phyloP scores from a whole-genome alignment of 2,888 invertebrate genomes.

The Achlya flavicornis region DNA sequence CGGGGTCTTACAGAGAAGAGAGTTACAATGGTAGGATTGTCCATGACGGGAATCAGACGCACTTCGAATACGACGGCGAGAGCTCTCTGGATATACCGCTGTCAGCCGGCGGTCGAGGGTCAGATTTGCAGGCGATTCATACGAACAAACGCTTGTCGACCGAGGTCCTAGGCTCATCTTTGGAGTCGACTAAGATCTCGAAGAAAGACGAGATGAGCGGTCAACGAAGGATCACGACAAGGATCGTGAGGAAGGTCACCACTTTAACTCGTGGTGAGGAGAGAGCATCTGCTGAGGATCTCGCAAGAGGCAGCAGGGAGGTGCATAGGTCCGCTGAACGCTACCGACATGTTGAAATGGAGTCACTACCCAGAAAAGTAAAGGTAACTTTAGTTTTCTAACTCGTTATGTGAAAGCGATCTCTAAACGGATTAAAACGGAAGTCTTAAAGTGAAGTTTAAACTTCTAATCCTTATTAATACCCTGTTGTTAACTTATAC shows the following conservation, averaged over 20 bases:
- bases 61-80: conserved; percentile 78
- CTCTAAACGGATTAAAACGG: neutral
- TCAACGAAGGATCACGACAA: conserved; percentile 92
- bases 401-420: neutral
- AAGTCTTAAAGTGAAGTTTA: neutral
- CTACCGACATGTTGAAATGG: conserved; percentile 83
- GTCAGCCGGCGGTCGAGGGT: conserved; percentile 73
- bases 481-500: neutral
- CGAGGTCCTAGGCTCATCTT: conserved; percentile 92
- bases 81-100: conserved; percentile 73
- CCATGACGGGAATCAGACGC: conserved; percentile 79
- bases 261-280: conserved; percentile 94
- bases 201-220: conserved; percentile 89
- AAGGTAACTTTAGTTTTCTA: conserved; percentile 84
- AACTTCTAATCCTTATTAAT: neutral
- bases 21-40: conserved; percentile 76
- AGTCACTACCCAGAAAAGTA: conserved; percentile 87
- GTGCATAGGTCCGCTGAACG: conserved; percentile 83
- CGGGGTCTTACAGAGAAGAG: conserved; percentile 73
- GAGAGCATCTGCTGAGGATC: conserved; percentile 88
- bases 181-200: conserved; percentile 93
- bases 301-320: conserved; percentile 85
- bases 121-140: conserved; percentile 89
- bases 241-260: conserved; percentile 94
- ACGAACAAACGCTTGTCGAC: conserved; percentile 93